Percentiles rank a stretch among this genome's conserved stretches.
Conservation (phyloP, 2,113 vertebrate genomes). For the Miniopterus natalensis region DNA sequence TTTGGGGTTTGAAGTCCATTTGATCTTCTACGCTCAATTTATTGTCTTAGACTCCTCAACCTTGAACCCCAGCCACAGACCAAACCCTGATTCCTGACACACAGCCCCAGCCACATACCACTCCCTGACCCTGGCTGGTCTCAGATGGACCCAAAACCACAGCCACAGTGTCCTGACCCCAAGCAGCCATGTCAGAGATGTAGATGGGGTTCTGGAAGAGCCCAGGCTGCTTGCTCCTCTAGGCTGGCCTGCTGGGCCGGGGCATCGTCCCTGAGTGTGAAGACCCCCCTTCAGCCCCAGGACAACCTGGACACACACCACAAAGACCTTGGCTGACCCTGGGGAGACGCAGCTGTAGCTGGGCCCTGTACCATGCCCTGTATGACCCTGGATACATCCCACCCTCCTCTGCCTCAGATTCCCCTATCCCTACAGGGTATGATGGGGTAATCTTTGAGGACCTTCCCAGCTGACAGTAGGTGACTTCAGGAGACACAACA, state of each 20-base stretch:
- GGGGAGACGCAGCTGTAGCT: background rate
- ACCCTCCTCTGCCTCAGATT: background rate
- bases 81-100: background rate
- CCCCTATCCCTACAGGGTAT: background rate
- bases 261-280: accelerated
- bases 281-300: background rate
- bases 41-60: background rate
- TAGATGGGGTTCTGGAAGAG: background rate
- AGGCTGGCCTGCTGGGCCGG: background rate
- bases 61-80: constrained; percentile 61
- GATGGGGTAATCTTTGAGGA: background rate
- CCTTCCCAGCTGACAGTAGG: background rate
- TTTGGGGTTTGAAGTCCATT: background rate
- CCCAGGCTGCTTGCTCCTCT: background rate
- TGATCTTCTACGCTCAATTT: too few species aligned
- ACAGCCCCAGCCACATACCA: background rate
- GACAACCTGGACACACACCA: background rate
- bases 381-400: accelerated
- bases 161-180: background rate
- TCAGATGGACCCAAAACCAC: constrained; percentile 9
- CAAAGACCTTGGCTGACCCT: background rate
- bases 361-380: background rate
- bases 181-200: background rate
- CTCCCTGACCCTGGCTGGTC: background rate
- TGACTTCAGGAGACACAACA: background rate